Conservation (phyloP, 2,113 vertebrate genomes). For the Myiagra hebetior region DNA sequence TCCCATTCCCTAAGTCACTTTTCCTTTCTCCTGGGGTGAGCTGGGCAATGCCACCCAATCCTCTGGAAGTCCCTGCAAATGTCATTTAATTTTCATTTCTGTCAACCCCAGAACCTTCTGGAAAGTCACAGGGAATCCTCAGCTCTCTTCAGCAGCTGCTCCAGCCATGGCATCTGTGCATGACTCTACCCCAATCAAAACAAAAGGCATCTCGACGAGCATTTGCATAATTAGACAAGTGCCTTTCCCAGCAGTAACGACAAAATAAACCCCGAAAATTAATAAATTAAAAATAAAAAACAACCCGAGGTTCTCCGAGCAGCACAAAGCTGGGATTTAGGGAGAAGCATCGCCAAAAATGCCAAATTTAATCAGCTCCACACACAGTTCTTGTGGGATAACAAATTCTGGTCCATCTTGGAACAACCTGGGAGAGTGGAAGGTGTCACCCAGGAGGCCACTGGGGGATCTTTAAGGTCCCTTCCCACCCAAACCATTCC, state of each 20-base stretch:
- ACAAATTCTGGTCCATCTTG: neutral
- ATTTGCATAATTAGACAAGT: neutral
- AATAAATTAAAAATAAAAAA: no score
- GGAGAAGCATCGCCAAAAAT: fast-evolving
- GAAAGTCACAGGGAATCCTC: neutral
- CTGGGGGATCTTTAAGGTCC: neutral
- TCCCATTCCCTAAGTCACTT: no score
- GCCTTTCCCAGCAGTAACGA: neutral
- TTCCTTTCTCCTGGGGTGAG: neutral
- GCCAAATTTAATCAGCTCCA: neutral
- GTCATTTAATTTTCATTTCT: neutral
- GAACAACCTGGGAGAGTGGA: neutral
- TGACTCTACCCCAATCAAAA: fast-evolving
- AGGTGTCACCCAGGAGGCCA: neutral
- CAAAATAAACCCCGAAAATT: fast-evolving
- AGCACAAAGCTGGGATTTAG: neutral
- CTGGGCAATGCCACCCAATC: fast-evolving
- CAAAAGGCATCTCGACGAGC: fast-evolving
- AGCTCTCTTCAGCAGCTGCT: fast-evolving
- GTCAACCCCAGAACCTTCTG: neutral
- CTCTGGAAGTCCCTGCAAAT: neutral
- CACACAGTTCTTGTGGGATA: fast-evolving
- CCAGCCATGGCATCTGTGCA: no score
- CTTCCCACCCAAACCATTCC: neutral
- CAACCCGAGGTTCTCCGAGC: neutral